Conservation (phyloP, 2,797 vertebrate species). For the Anas capensis region DNA sequence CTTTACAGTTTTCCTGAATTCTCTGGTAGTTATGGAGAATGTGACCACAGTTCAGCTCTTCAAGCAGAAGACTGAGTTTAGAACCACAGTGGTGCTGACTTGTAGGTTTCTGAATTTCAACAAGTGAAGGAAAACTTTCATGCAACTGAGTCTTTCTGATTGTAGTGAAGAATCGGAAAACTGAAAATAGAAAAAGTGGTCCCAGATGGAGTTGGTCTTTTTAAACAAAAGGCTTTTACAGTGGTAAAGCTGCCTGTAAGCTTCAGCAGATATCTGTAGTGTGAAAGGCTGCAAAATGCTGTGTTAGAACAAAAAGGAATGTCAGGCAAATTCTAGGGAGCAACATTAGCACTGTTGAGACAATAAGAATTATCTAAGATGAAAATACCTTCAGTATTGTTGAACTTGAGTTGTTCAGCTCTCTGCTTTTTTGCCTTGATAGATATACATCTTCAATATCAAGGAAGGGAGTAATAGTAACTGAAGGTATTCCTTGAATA, state of each 20-base stretch:
- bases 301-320: neutral
- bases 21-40: conserved; percentile 71
- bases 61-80: conserved; percentile 58
- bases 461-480: neutral
- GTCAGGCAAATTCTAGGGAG: neutral
- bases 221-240: neutral
- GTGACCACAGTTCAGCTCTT: conserved; percentile 72
- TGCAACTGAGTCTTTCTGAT: neutral
- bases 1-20: conserved; percentile 75
- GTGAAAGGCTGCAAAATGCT: neutral
- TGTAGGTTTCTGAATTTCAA: conserved; percentile 48
- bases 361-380: neutral
- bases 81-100: conserved; percentile 73
- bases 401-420: neutral
- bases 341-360: neutral
- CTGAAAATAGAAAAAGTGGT: conserved; percentile 43
- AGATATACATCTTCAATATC: neutral
- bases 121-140: conserved; percentile 50
- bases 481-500: neutral
- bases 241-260: neutral
- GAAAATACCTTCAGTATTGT: neutral
- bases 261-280: neutral
- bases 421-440: neutral
- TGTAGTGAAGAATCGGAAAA: conserved; percentile 52
- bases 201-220: neutral